phyloP scores from a whole-genome alignment of 1,140 invertebrate species.

The Zaprionus taronus region DNA sequence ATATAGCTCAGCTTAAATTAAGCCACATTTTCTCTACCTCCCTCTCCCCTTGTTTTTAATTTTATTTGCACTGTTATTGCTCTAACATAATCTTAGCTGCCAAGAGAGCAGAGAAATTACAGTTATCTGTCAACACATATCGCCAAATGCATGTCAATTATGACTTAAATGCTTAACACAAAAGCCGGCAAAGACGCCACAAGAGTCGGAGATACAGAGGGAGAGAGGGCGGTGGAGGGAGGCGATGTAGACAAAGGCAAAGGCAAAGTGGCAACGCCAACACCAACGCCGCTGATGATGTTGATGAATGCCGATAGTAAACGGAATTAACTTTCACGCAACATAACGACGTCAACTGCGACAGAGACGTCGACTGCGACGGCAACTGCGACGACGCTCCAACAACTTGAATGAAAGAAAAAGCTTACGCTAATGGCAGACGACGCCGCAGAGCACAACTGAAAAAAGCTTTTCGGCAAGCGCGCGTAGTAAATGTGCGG shows the following conservation, averaged over 20 bases:
- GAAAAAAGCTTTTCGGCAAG: conserved; percentile 70
- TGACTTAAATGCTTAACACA: conserved; percentile 75
- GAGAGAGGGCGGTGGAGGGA: not conserved
- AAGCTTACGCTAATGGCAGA: conserved; percentile 71
- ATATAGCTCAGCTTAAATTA: not conserved
- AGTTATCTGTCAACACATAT: conserved; percentile 79
- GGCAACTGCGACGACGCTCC: conserved; percentile 24
- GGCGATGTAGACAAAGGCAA: not conserved
- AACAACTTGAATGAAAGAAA: conserved; percentile 80
- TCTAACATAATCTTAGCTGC: conserved; percentile 9
- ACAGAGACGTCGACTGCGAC: not conserved
- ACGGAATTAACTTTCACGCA: conserved; percentile 82
- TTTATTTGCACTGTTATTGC: not conserved
- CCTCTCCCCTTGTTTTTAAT: not conserved
- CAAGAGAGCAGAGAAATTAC: conserved; percentile 41
- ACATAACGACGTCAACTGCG: conserved; percentile 63
- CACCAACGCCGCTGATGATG: conserved; percentile 60
- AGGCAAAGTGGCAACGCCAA: conserved; percentile 45
- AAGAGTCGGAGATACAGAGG: not conserved
- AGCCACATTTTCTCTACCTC: not conserved
- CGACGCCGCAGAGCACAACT: conserved; percentile 57
- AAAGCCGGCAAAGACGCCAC: conserved; percentile 65
- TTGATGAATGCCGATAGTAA: conserved; percentile 82
- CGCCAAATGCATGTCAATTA: conserved; percentile 79
- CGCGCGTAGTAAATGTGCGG: conserved; percentile 80